Base-by-base conservation (phyloP, 2,888 invertebrate genomes). In the Buathra laborator region DNA sequence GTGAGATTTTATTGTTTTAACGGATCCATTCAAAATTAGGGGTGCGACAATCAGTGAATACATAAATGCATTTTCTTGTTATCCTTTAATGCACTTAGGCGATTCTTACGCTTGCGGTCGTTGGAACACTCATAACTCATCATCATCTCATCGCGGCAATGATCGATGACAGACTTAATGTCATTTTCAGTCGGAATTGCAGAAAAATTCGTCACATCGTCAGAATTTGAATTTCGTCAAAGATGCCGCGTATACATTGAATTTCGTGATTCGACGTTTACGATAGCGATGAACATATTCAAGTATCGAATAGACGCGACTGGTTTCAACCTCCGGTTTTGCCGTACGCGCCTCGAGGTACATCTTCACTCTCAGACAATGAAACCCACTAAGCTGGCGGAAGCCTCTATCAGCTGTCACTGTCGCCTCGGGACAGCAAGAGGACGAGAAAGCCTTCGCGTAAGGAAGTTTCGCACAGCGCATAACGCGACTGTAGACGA, bases 341-440 rank as follows among this genome's bases (percentile, higher is more conserved):
- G 51, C 43, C 5, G 32, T 32, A 66, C 53, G 66, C 74, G 14
- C 46, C 56, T 66, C 76, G 53, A 76, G 76, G 76, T 53, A 14
- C 51, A 37, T 76, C 51, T 43, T 51, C 37, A 19, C 32, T 51
- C 51, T 51, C 51, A 76, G 66, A 76, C 76, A 66, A 66, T 53
- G 66, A 66, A 66, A 76, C 64, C 51, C 66, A 66, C 51, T 37
- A 66, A 51, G 64, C 66, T 43, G 74, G 32, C 56, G n/a, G 43
- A 51, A 66, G 14, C 37, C 51, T 71, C 51, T 66, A 67, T 66
- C 80, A 53, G 53, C 43, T 53, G 66, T 5, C 43, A 46, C 48
- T 44, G 70, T 48, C 51, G 81, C 81, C 81, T 62, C 51, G 62
- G 75, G 66, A 46, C 70, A 78, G 51, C 64, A 48, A 44, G 48